Evolutionary conservation across 2,797 vertebrate species (phyloP), one percentile per base, ranked within the genome.

Genomic region (Sparidentex hasta): DNA sequence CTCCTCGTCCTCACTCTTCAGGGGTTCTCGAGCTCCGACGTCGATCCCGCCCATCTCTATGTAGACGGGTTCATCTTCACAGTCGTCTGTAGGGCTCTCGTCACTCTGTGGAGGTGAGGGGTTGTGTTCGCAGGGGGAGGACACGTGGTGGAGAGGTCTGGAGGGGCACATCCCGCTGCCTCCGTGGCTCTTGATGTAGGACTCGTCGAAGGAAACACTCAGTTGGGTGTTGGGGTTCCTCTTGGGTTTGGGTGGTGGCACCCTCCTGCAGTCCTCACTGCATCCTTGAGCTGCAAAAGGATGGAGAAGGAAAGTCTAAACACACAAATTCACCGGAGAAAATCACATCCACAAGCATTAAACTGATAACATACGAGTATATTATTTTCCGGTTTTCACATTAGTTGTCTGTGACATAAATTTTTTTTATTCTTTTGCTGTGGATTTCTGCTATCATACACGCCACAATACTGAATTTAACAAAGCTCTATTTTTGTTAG

Each of bases 171-270:
- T 88, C 85, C 96, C 96, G 41, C 93, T 76, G 66, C 94, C 88
- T 12, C 91, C 95, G 20, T 97, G 96, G 85, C 93, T 98, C 86
- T 95, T 97, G 84, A 98, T 97, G 86, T 96, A 99, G 0, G 98
- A 98, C 81, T 99, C 98, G 25, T 99, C 98, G 18, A 99, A 99
- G 64, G 98, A 99, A 48, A 97, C 97, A 86, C 98, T 99, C 74
- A 99, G 95, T 82, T 99, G 98, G 8, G 98, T 99, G 92, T 98
- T 99, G 47, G 98, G 98, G 73, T 99, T 99, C 84, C 98, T 96
- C 86, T 98, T 99, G 0, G 98, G 98, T 84, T 99, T 99, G 0
- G 98, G 98, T 56, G 98, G 98, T n/a, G 98, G 98, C 74, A 99
- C 96, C 94, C 98, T 97, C 92, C 96, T 96, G 87, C 98, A 99